phyloP scores from a whole-genome alignment of 2,888 invertebrate species.

The Tetranychus truncatus region DNA sequence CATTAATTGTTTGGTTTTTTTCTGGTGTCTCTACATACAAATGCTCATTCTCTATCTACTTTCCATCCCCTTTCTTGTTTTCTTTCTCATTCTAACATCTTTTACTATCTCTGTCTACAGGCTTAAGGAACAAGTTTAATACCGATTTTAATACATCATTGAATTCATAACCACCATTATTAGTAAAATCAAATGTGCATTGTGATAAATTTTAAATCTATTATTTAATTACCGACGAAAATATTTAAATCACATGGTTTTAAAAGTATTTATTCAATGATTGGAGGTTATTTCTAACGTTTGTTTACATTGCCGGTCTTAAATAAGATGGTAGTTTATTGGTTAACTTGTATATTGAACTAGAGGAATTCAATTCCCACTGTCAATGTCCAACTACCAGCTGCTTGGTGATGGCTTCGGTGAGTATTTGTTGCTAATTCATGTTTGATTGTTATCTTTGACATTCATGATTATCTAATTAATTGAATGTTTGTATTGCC shows the following conservation, averaged over 20 bases:
- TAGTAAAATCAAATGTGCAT: background rate
- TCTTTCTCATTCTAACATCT: background rate
- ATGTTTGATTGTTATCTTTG: no score
- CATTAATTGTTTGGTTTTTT: background rate
- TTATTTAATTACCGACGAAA: background rate
- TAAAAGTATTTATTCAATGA: background rate
- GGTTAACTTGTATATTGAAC: background rate
- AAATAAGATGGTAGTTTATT: background rate
- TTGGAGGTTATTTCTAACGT: background rate
- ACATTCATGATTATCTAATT: no score
- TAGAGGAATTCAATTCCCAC: background rate
- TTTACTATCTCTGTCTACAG: background rate
- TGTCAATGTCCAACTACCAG: conserved; percentile 27
- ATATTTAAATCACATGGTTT: background rate
- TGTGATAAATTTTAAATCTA: background rate
- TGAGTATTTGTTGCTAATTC: conserved; percentile 6
- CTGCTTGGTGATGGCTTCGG: conserved; percentile 26
- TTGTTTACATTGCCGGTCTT: conserved; percentile 1
- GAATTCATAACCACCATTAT: background rate
- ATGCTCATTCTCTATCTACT: background rate
- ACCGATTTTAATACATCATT: background rate
- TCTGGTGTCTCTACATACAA: background rate
- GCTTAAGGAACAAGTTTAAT: background rate
- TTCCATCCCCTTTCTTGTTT: background rate
- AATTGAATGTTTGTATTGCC: no score